Percentiles rank a stretch among this genome's conserved stretches.
Conservation (phyloP, 2,888 invertebrate genomes). For the Eudemis profundana region DNA sequence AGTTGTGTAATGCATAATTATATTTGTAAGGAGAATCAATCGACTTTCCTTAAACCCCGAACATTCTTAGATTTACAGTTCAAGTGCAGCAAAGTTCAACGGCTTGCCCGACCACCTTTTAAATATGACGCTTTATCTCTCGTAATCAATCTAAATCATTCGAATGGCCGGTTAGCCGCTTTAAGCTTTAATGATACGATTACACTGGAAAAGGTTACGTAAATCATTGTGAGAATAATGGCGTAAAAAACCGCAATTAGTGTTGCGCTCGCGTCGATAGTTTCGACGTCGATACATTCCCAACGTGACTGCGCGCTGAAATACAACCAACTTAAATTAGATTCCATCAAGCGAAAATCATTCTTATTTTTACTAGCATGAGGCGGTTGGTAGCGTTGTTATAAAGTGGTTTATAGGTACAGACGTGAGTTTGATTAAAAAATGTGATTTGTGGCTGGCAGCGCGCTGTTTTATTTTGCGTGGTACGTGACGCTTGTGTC, state of each 20-base stretch:
- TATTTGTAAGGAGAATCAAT: too few relatives aligned
- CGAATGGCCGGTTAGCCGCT: constrained; percentile 70
- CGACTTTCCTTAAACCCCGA: background rate
- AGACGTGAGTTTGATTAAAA: constrained; percentile 83
- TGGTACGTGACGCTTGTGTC: constrained; percentile 76
- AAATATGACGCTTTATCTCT: constrained; percentile 55
- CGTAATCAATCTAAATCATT: constrained; percentile 75
- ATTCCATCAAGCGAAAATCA: constrained; percentile 48
- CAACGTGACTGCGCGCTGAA: constrained; percentile 78
- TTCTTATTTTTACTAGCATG: constrained; percentile 52
- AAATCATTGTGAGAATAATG: constrained; percentile 78
- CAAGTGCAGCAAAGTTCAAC: background rate
- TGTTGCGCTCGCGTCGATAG: constrained; percentile 80
- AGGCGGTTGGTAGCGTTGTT: constrained; percentile 44
- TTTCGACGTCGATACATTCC: constrained; percentile 78
- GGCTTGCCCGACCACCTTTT: constrained; percentile 26
- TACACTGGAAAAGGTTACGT: constrained; percentile 68
- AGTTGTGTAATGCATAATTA: too few relatives aligned
- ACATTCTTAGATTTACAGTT: background rate
- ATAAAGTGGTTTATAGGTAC: constrained; percentile 55
- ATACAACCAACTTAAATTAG: constrained; percentile 60
- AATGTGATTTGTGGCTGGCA: constrained; percentile 83
- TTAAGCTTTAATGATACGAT: constrained; percentile 74
- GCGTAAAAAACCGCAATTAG: constrained; percentile 79
- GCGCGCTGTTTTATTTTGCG: constrained; percentile 81